Base-by-base conservation (phyloP, 2,888 invertebrate genomes). In the Eubasilissa splendida region DNA sequence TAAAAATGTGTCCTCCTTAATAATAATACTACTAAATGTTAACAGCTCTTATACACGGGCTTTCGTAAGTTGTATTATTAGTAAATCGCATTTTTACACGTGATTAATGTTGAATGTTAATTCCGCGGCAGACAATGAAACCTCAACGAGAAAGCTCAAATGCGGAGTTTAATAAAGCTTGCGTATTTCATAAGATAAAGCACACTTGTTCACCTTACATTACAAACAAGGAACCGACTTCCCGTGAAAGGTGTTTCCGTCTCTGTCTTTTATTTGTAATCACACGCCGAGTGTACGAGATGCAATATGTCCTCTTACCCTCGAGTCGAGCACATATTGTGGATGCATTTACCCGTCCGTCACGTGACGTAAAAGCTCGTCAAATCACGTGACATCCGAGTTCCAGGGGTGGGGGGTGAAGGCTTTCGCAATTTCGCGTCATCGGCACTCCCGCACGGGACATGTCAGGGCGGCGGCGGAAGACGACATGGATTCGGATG, bases 341-440 rank as follows among this genome's bases (percentile, higher is more conserved):
- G 50, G 65, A 76, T 76, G 66, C 76, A 76, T 65, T 31, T 31
- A 33, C 42, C 11, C 50, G 54, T 53, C 14, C 31, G 53, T 65
- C 66, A 31, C 53, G 76, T 54, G 76, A 65, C 65, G 76, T 65
- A 59, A 31, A 31, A 53, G 53, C 65, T 63, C 63, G 76, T 65
- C 65, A 76, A 59, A 53, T 65, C 31, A 33, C 65, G 65, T 65
- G 76, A 76, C 54, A 56, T 65, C 53, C 52, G 52, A 33, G 54
- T n/a, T 10, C 42, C 7, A 7, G 63, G 63, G 11, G 1, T 4
- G 63, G 42, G 68, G 66, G 42, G 42, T 9, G 75, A 60, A 50
- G 60, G 59, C 42, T 75, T 75, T 75, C 31, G 75, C 75, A 75
- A 75, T 75, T 75, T 75, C 75, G 60, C 52, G 75, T 75, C 75